phyloP scores from a whole-genome alignment of 53 echinoderm and acorn worm species.

The Pentamera pediparva region DNA sequence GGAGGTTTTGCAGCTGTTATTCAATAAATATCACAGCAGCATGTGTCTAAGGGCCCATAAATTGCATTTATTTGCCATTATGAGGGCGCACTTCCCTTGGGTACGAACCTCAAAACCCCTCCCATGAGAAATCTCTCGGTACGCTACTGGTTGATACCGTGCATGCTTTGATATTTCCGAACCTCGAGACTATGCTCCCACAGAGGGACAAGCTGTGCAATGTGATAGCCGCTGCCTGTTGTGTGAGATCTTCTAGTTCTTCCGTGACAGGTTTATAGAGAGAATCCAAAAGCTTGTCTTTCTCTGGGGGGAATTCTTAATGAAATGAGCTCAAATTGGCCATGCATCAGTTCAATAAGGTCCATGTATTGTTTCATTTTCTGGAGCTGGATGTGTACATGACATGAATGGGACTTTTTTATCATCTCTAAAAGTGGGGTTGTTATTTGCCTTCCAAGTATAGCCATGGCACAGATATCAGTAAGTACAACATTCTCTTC shows the following conservation, averaged over 20 bases:
- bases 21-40: no score
- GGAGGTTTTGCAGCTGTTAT: no score
- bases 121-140: no score
- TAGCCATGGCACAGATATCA: conserved; percentile 55
- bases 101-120: no score
- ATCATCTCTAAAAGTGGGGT: conserved; percentile 42
- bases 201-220: conserved; percentile 36
- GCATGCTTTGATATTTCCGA: no score
- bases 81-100: no score
- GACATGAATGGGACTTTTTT: conserved; percentile 39
- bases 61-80: no score
- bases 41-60: no score
- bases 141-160: no score
- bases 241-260: conserved; percentile 42
- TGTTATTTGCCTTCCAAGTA: conserved; percentile 20
- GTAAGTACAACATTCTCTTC: conserved; percentile 37
- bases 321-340: conserved; percentile 27
- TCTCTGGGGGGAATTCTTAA: conserved; percentile 44
- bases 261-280: conserved; percentile 34
- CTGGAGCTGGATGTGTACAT: conserved; percentile 42
- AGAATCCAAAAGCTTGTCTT: conserved; percentile 33
- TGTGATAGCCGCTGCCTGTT: conserved; percentile 38
- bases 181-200: no score
- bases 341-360: conserved; percentile 34
- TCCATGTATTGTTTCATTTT: conserved; percentile 52